phyloP scores from a whole-genome alignment of 2,888 invertebrate species.

The Galerucella nymphaeae region DNA sequence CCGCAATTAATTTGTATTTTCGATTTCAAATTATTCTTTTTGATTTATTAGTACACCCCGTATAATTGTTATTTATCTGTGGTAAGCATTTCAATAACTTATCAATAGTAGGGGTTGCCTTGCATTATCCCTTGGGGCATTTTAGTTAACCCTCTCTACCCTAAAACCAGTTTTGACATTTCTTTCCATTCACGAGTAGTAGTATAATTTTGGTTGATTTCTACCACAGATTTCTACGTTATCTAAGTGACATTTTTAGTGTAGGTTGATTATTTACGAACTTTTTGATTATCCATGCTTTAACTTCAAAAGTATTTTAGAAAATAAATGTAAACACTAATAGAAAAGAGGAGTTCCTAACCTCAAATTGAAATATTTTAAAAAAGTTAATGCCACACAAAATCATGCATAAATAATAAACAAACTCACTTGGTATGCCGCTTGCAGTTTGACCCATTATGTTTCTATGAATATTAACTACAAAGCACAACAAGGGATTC shows the following conservation, averaged over 20 bases:
- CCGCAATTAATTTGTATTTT: too few species aligned
- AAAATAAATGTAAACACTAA: not conserved
- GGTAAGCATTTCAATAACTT: too few species aligned
- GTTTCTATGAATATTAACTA: slow-evolving; percentile 21
- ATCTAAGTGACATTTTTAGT: not conserved
- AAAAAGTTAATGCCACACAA: not conserved
- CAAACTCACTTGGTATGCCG: slow-evolving; percentile 53
- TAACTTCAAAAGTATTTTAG: not conserved
- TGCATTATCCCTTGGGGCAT: too few species aligned
- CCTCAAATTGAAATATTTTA: slow-evolving; percentile 3
- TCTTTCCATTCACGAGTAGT: too few species aligned
- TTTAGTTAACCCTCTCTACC: too few species aligned
- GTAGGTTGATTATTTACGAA: too few species aligned
- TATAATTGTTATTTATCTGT: too few species aligned
- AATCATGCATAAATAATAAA: slow-evolving; percentile 22
- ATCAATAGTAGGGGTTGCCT: too few species aligned
- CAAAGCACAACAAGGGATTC: slow-evolving; percentile 11
- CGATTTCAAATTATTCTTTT: too few species aligned
- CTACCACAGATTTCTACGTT: not conserved
- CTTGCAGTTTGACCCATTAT: slow-evolving; percentile 54
- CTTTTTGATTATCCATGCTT: too few species aligned
- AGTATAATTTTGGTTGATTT: not conserved
- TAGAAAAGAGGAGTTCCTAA: not conserved
- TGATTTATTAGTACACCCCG: too few species aligned
- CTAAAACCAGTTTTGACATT: too few species aligned